phyloP scores from a whole-genome alignment of 1,140 invertebrate genomes.

The Neodiprion pinetum region DNA sequence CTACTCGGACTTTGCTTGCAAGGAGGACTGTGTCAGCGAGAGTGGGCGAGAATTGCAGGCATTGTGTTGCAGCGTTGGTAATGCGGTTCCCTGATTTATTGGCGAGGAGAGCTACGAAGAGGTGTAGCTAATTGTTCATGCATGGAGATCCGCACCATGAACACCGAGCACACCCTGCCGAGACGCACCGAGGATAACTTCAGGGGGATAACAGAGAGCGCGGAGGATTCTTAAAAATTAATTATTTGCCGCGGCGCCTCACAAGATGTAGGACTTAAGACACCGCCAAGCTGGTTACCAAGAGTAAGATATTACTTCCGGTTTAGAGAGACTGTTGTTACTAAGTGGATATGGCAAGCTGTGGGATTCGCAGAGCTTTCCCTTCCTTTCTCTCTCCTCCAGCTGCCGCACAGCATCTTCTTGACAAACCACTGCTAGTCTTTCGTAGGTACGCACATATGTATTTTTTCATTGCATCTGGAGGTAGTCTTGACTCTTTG shows the following conservation, averaged over 20 bases:
- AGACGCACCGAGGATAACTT: background rate
- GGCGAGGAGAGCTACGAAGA: conserved; percentile 52
- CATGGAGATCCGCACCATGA: conserved; percentile 48
- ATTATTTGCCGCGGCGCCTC: conserved; percentile 35
- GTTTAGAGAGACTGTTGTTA: background rate
- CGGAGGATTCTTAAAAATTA: conserved; percentile 38
- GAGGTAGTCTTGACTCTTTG: no score
- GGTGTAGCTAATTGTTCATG: conserved; percentile 59
- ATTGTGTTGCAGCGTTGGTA: conserved; percentile 54
- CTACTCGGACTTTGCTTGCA: background rate
- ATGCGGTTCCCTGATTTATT: conserved; percentile 56
- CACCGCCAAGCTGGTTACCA: background rate
- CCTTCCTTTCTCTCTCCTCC: no score
- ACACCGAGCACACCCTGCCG: conserved; percentile 5
- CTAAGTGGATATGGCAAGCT: background rate
- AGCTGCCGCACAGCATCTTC: no score
- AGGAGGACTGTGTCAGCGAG: background rate
- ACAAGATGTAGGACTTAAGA: background rate
- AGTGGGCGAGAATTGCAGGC: conserved; percentile 45
- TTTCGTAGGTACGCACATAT: no score
- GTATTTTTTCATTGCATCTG: no score
- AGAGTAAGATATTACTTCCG: background rate
- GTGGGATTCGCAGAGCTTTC: no score
- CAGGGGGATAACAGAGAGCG: background rate
- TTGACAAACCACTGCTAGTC: no score